Conservation (phyloP, 2,888 invertebrate species). For the Clanis bilineata region DNA sequence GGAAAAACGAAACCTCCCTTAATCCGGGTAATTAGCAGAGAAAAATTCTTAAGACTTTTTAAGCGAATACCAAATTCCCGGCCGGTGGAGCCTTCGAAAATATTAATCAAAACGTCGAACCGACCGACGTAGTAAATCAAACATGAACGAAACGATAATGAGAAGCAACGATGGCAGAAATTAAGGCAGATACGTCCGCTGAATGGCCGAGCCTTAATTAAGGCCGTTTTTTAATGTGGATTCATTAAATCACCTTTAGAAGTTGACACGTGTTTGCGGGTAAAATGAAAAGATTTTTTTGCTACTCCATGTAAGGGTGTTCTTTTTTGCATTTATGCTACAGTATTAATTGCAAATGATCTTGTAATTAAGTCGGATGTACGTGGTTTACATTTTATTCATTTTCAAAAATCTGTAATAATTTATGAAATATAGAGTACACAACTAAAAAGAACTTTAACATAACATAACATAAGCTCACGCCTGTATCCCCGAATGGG, state of each 20-base stretch:
- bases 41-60: conserved; percentile 13
- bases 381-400: not conserved
- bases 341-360: not conserved
- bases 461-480: too few species aligned
- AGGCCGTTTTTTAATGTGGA: conserved; percentile 42
- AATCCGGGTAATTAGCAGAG: conserved; percentile 15
- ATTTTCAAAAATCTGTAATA: not conserved
- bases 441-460: too few species aligned
- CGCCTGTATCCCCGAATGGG: too few species aligned
- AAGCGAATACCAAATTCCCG: conserved; percentile 10
- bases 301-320: not conserved
- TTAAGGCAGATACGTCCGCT: conserved; percentile 34
- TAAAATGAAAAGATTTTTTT: conserved; percentile 10
- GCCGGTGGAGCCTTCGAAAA: conserved; percentile 20
- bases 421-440: too few species aligned
- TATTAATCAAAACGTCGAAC: conserved; percentile 53
- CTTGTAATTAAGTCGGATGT: not conserved
- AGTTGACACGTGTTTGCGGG: conserved; percentile 43
- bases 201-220: conserved; percentile 53
- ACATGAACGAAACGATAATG: conserved; percentile 46
- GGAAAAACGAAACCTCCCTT: conserved; percentile 8
- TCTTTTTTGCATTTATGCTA: not conserved
- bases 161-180: conserved; percentile 50
- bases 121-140: conserved; percentile 36
- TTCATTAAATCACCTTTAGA: conserved; percentile 51